Conservation (phyloP, 2,113 vertebrate genomes). For the Pelobates fuscus region DNA sequence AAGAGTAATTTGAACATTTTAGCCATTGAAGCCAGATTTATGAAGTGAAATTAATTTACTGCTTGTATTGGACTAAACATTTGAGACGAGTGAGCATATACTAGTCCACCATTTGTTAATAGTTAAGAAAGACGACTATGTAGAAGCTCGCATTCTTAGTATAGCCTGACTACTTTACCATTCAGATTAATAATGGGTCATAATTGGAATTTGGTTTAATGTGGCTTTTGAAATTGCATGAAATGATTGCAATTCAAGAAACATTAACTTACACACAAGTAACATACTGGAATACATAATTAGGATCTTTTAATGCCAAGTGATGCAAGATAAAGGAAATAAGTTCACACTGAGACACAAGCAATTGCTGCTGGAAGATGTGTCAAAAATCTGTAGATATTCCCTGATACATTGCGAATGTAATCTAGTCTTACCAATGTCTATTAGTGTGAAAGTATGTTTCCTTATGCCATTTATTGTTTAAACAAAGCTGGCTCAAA, state of each 20-base stretch:
- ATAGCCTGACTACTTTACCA: neutral
- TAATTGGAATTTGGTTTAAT: neutral
- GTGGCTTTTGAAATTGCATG: neutral
- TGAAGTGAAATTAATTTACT: slow-evolving; percentile 51
- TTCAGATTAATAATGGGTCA: neutral
- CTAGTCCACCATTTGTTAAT: neutral
- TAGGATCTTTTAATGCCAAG: neutral
- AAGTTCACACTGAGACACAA: neutral
- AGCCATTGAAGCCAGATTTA: slow-evolving; percentile 49
- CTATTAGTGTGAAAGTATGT: too few relatives aligned
- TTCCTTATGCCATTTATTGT: too few relatives aligned
- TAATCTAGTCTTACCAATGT: too few relatives aligned
- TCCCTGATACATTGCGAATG: too few relatives aligned
- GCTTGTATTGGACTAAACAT: slow-evolving; percentile 37
- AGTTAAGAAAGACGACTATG: slow-evolving; percentile 1
- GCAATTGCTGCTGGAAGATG: neutral
- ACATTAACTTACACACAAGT: neutral
- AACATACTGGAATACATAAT: neutral
- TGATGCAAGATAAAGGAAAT: neutral
- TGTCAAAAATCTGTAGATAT: too few relatives aligned
- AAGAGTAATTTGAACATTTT: slow-evolving; percentile 47
- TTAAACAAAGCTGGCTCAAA: too few relatives aligned
- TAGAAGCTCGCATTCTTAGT: neutral
- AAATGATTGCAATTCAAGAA: neutral
- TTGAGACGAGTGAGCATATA: slow-evolving; percentile 15